Conservation (phyloP, 2,113 vertebrate species). For the Trogon surrucura region DNA sequence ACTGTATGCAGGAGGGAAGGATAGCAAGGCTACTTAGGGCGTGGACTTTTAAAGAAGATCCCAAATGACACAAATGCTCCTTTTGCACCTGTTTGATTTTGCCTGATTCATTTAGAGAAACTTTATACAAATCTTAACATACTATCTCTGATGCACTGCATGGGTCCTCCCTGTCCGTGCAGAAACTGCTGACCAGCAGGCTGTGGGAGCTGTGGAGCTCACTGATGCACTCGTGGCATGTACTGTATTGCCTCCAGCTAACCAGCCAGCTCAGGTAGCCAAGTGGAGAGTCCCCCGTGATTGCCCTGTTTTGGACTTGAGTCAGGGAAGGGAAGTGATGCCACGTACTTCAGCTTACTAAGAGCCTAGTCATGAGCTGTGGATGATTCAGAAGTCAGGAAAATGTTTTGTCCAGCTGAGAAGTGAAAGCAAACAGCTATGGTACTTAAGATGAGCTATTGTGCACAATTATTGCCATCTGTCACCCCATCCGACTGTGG, state of each 20-base stretch:
- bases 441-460: conserved; percentile 40
- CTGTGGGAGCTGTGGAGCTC: not conserved
- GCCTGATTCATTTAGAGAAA: not conserved
- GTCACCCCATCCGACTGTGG: not conserved
- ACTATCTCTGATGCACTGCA: not conserved
- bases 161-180: not conserved
- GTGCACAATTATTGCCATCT: not conserved
- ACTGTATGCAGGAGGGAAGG: not conserved
- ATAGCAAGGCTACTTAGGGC: not conserved
- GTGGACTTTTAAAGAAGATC: not conserved
- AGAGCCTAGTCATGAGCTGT: not conserved
- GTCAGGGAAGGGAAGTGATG: not conserved
- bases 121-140: not conserved
- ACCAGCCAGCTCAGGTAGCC: not conserved
- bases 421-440: conserved; percentile 33
- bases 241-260: not conserved
- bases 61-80: not conserved
- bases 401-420: conserved; percentile 31
- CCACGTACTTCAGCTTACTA: not conserved
- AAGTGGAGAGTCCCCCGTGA: not conserved
- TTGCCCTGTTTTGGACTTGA: not conserved
- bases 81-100: not conserved
- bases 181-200: not conserved
- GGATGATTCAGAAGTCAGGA: conserved; percentile 2
- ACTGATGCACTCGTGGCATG: not conserved